These are phyloP conservation scores for Denticeps clupeoides DNA, from an alignment of 2,797 vertebrate genomes.

Conservation along the genomic window DNA sequence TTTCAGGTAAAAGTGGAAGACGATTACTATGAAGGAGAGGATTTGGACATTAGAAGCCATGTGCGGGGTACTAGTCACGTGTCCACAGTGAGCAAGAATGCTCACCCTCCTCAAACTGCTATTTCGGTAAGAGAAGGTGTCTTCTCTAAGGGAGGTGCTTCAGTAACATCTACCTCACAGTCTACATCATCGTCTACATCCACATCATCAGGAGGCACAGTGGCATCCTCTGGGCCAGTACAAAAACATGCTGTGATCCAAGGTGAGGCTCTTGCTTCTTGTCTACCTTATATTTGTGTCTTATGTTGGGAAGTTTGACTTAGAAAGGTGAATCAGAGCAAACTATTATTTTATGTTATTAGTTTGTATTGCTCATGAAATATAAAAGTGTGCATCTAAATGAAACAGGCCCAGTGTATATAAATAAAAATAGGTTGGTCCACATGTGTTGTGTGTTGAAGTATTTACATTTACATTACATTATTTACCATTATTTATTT, in stretches of 20 bases:
- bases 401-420: too few species aligned
- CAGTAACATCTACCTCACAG: slow-evolving; percentile 35
- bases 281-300: too few species aligned
- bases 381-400: too few species aligned
- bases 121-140: slow-evolving; percentile 31
- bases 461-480: too few species aligned
- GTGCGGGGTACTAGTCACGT: slow-evolving; percentile 35
- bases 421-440: too few species aligned
- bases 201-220: not conserved
- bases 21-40: slow-evolving; percentile 45
- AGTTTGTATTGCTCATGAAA: too few species aligned
- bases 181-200: slow-evolving; percentile 18
- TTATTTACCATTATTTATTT: too few species aligned
- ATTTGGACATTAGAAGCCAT: slow-evolving; percentile 46
- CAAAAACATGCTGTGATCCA: slow-evolving; percentile 15
- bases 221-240: slow-evolving; percentile 2
- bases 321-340: too few species aligned
- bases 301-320: too few species aligned
- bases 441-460: too few species aligned
- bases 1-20: slow-evolving; percentile 44
- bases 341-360: too few species aligned
- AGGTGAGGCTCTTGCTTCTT: too few species aligned
- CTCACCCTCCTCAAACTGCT: slow-evolving; percentile 18
- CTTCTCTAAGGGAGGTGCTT: slow-evolving; percentile 13
- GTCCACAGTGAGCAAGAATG: slow-evolving; percentile 38